Conservation (phyloP, 2,888 invertebrate species). For the Phorcus lineatus region DNA sequence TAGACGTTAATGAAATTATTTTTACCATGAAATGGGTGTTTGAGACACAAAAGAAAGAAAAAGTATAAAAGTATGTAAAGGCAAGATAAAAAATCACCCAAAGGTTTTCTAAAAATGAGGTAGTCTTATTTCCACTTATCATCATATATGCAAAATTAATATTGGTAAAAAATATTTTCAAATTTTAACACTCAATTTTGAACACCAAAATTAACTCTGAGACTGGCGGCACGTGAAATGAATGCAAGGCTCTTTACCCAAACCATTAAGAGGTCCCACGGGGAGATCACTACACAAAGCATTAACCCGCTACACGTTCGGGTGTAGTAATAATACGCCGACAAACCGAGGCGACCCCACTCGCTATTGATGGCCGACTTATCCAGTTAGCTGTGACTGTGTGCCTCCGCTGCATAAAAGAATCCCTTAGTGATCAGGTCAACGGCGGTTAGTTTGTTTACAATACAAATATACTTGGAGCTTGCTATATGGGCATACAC, state of each 20-base stretch:
- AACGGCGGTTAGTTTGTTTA: not conserved
- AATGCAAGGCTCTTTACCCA: not conserved
- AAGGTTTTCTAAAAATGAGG: too few species aligned
- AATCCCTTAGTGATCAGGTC: not conserved
- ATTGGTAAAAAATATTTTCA: too few species aligned
- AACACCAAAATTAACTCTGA: too few species aligned
- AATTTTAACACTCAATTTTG: too few species aligned
- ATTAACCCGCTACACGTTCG: conserved; percentile 14
- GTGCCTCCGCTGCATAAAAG: conserved; percentile 16
- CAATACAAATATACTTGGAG: not conserved
- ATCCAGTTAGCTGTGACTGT: conserved; percentile 16
- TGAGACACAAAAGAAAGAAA: too few species aligned
- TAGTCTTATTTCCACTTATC: too few species aligned
- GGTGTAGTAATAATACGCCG: conserved; percentile 18
- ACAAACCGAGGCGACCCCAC: not conserved
- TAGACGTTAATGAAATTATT: too few species aligned
- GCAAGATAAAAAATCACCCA: too few species aligned
- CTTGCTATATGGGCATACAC: not conserved
- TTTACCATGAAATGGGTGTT: too few species aligned
- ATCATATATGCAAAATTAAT: too few species aligned
- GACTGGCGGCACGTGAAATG: not conserved
- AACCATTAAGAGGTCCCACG: not conserved
- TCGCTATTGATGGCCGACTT: conserved; percentile 16
- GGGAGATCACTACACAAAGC: not conserved
- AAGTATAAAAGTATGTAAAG: too few species aligned